These are phyloP conservation scores for Prochilodus magdalenae DNA, from an alignment of 2,113 vertebrate species.

Conservation along the genomic window DNA sequence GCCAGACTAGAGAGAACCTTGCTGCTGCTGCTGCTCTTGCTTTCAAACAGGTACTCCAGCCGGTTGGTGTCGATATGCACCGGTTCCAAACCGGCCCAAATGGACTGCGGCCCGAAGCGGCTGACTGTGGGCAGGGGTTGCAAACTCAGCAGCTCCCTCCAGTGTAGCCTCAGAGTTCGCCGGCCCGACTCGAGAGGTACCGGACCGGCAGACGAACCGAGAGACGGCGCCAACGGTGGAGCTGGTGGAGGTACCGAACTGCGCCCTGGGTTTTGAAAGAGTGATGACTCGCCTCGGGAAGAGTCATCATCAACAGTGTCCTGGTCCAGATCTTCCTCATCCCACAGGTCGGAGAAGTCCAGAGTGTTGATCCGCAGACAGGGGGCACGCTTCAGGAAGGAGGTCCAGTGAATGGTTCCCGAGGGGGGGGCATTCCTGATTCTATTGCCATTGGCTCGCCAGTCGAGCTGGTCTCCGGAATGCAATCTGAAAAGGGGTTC, in stretches of 20 bases:
- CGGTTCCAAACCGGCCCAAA: constrained; percentile 75
- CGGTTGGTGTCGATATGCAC: constrained; percentile 72
- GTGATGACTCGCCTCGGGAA: background rate
- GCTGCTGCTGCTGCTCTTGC: constrained; percentile 56
- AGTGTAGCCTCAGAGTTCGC: constrained; percentile 76
- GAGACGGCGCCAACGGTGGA: constrained; percentile 44
- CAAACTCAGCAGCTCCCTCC: constrained; percentile 72
- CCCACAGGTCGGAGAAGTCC: constrained; percentile 81
- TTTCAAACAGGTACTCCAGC: constrained; percentile 75
- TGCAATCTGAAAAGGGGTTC: too few species aligned
- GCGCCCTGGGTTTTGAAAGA: background rate
- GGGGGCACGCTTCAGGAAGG: constrained; percentile 52
- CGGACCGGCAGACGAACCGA: constrained; percentile 4
- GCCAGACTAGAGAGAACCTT: constrained; percentile 52
- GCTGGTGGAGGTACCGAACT: constrained; percentile 51
- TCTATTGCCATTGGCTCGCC: constrained; percentile 69
- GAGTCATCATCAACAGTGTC: constrained; percentile 65
- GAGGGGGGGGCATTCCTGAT: constrained; percentile 52
- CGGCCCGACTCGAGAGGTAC: constrained; percentile 2
- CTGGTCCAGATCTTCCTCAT: constrained; percentile 71
- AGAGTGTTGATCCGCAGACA: constrained; percentile 72
- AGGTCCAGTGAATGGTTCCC: constrained; percentile 64
- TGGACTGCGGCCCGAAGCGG: constrained; percentile 75
- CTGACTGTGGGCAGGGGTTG: constrained; percentile 72
- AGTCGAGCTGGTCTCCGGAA: too few species aligned